Base-by-base conservation (phyloP, 2,797 vertebrate genomes). In the Liparis tanakae region DNA sequence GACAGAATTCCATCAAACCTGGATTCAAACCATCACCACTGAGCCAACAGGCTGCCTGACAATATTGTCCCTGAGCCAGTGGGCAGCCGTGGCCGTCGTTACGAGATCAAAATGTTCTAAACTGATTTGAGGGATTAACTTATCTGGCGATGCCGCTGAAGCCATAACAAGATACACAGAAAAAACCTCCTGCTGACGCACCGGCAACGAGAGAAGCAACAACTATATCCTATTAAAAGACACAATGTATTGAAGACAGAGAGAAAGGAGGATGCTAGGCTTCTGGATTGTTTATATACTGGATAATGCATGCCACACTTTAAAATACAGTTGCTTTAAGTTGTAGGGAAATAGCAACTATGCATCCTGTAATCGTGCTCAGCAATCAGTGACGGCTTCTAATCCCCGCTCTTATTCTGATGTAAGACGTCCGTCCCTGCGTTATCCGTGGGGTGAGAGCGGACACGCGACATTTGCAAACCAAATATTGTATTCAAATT, bases 71-170 rank as follows among this genome's bases (percentile, higher is more conserved):
- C 22, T 41, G 0, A 44, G 39, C 78, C 85, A 78, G 54, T 37
- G 5, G 58, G 66, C 81, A 70, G 79, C 74, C 41, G 65, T 13
- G 25, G n/a, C 51, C 6, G 76, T 59, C 70, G 74, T 81, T 63
- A 46, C 7, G 57, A 70, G 82, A 83, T 85, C 48, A 85, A 81
- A 74, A 78, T 44, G 73, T 13, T 51, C 70, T 72, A 36, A 81
- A 85, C 67, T 85, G 85, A 85, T 86, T 41, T 78, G 63, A 59
- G 76, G 79, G 85, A 81, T 86, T 82, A 85, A 76, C 37, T 57
- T 5, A 67, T 72, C 60, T 58, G 33, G 67, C 57, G 74, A 67
- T 74, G 68, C 79, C 69, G 58, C 72, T 61, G 62, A 41, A 76
- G 0, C 57, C 66, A 37, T 57, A 75, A 65, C 62, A 63, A 43